Evolutionary conservation across 2,113 vertebrate species (phyloP), one percentile per base, ranked within the genome.

Genomic region (Phaethon lepturus): DNA sequence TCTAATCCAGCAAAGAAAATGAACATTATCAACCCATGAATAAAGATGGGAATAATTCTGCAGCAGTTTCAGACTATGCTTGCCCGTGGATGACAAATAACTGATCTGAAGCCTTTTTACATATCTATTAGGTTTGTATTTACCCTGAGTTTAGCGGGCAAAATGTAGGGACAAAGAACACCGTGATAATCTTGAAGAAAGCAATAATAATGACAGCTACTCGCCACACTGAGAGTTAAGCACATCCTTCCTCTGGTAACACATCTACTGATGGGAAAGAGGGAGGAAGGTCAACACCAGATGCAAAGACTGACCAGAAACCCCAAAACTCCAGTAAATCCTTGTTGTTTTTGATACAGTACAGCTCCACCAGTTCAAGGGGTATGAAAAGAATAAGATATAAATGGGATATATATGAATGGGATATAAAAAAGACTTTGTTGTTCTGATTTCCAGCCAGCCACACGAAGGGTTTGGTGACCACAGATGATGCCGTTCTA

Each of bases 1-100:
- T 88, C 64, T 83, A 83, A 88, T 71, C 64, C 91, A 82, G 84
- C 56, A 90, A 95, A 92, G 74, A 91, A 95, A 95, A 92, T 81
- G 86, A 88, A 95, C 69, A 45, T 71, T 71, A 49, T 72, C 86
- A 83, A 71, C 77, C 79, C 50, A 68, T 67, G 72, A 90, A 86
- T 80, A 93, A 95, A 95, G 64, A 92, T 56, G 72, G 79, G 50
- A 95, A 80, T 86, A 77, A 74, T 86, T 68, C 75, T 63, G 42
- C 47, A 71, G 47, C 17, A 9, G 35, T 68, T 95, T 81, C 62
- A 72, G 47, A 68, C 38, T 49, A 13, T 26, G 42, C 67, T 72
- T 84, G 55, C 55, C 42, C 42, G 1, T 20, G 47, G 59, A 47
- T 38, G 69, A 58, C 60, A 49, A 91, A 73, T 31, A 79, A 93